Evolutionary conservation across 1,140 invertebrate species (phyloP).

Genomic region (Grapholita molesta): DNA sequence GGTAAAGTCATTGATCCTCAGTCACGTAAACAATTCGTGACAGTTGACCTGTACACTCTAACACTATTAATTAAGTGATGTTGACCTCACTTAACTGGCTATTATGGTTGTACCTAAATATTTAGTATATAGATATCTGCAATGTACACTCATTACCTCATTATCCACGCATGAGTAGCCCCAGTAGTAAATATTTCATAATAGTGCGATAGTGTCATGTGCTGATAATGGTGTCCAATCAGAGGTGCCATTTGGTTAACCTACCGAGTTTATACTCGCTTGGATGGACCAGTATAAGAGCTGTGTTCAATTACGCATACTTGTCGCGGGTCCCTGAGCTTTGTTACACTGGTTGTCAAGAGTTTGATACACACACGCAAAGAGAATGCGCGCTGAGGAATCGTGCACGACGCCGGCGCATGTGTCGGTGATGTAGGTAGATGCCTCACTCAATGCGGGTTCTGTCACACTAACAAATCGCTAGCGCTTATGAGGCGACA

Average conservation of each 20-base stretch:
- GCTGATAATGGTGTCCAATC: slow-evolving; percentile 2
- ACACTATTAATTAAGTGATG: not conserved
- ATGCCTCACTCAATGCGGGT: not conserved
- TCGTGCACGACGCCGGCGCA: not conserved
- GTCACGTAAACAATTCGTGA: not conserved
- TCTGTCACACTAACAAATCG: not conserved
- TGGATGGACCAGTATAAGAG: not conserved
- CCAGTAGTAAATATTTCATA: slow-evolving; percentile 7
- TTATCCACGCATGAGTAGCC: slow-evolving; percentile 1
- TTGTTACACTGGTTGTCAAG: not conserved
- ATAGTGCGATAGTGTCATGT: not conserved
- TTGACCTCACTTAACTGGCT: not conserved
- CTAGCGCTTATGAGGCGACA: not conserved
- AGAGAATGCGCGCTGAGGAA: not conserved
- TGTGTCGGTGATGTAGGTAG: not conserved
- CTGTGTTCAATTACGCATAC: not conserved
- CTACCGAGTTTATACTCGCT: not conserved
- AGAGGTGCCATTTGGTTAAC: not conserved
- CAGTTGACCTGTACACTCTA: not conserved
- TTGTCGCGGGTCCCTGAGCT: not conserved
- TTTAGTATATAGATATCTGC: not conserved
- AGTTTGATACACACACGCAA: not conserved
- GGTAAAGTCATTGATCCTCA: not conserved
- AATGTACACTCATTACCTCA: not conserved
- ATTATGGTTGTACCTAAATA: not conserved